Percentiles rank a stretch among this genome's conserved stretches.
phyloP scores from a whole-genome alignment of 2,888 invertebrate genomes.

The Scaptomyza reducta region DNA sequence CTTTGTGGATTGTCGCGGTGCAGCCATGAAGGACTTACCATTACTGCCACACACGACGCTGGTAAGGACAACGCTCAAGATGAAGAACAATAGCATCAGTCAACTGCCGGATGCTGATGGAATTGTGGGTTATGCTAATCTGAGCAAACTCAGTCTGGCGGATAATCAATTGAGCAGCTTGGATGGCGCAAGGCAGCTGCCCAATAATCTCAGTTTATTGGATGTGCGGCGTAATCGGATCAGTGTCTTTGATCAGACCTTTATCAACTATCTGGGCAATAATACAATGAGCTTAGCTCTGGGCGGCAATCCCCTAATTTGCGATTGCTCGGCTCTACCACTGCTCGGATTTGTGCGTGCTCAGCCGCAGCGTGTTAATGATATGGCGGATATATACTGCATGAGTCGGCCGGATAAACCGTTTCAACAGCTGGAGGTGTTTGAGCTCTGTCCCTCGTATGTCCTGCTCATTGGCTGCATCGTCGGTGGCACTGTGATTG shows the following conservation, averaged over 20 bases:
- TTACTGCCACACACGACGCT: slow-evolving; percentile 64
- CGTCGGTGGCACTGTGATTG: slow-evolving; percentile 84
- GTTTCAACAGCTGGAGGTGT: slow-evolving; percentile 65
- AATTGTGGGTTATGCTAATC: slow-evolving; percentile 83
- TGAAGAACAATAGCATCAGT: slow-evolving; percentile 82
- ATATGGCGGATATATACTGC: slow-evolving; percentile 69
- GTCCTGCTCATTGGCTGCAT: slow-evolving; percentile 82
- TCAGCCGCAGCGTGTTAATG: slow-evolving; percentile 74
- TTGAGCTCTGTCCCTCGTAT: slow-evolving; percentile 84
- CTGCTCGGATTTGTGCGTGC: slow-evolving; percentile 86
- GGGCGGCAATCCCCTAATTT: slow-evolving; percentile 87
- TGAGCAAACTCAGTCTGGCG: slow-evolving; percentile 85
- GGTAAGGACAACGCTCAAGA: slow-evolving; percentile 82
- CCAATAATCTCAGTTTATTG: slow-evolving; percentile 84
- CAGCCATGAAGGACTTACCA: slow-evolving; percentile 84
- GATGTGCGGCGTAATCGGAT: slow-evolving; percentile 86
- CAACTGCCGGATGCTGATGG: slow-evolving; percentile 74
- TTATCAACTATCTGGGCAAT: slow-evolving; percentile 83
- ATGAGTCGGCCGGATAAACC: slow-evolving; percentile 44
- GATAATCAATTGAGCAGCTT: slow-evolving; percentile 84
- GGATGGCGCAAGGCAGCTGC: slow-evolving; percentile 80
- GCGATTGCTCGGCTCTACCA: slow-evolving; percentile 87
- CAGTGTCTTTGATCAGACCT: slow-evolving; percentile 83
- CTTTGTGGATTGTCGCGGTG: slow-evolving; percentile 85
- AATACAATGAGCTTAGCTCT: slow-evolving; percentile 85